These are phyloP conservation scores for Thermophis baileyi DNA, from an alignment of 2,113 vertebrate species.

Conservation along the genomic window DNA sequence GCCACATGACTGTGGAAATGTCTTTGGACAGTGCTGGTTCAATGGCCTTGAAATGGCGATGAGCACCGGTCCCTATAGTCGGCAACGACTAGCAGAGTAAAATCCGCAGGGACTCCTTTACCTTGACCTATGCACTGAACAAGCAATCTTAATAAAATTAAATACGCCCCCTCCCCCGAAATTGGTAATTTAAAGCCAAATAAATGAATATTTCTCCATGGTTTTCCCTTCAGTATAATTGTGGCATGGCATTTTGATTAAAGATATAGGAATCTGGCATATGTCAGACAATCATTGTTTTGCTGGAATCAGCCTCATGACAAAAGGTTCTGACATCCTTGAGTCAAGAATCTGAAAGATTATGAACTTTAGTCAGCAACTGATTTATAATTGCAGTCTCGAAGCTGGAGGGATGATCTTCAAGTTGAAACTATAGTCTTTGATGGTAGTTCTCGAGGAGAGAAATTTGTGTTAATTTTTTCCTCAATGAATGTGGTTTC, in stretches of 20 bases:
- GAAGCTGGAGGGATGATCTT: conserved; percentile 50
- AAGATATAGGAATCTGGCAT: not conserved
- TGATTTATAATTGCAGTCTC: conserved; percentile 58
- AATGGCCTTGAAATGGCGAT: not conserved
- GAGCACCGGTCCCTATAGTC: not conserved
- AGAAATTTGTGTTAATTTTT: conserved; percentile 69
- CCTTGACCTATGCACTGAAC: not conserved
- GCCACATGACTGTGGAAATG: not conserved
- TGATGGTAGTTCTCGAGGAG: conserved; percentile 37
- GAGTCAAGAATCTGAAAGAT: conserved; percentile 22
- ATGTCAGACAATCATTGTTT: conserved; percentile 23
- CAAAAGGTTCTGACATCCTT: not conserved
- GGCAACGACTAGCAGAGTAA: conserved; percentile 6
- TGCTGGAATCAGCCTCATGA: conserved; percentile 9
- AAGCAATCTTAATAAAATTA: not conserved
- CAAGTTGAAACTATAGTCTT: conserved; percentile 66
- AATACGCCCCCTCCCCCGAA: accelerated
- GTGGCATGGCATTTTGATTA: conserved; percentile 23
- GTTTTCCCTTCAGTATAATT: conserved; percentile 26
- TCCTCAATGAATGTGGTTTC: conserved; percentile 74
- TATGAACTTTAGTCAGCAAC: conserved; percentile 39
- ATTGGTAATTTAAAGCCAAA: conserved; percentile 38
- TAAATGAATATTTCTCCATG: conserved; percentile 30
- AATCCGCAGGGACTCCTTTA: not conserved
- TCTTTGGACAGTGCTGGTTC: not conserved